Evolutionary conservation across 2,888 invertebrate species (phyloP).

Genomic region (Thereva nobilitata): DNA sequence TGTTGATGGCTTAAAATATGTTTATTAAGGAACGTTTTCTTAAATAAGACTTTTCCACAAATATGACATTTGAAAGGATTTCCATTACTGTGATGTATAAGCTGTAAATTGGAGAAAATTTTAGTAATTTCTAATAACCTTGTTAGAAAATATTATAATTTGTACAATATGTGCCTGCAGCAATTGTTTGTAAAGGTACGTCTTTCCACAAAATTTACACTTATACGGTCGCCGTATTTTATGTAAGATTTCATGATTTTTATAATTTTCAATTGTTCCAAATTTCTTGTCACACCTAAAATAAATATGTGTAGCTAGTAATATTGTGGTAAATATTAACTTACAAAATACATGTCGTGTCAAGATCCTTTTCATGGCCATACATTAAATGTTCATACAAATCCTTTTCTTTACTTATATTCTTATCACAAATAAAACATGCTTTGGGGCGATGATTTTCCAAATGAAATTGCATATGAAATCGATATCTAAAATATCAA

Average conservation of each 20-base stretch:
- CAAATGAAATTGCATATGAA: constrained; percentile 55
- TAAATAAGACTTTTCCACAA: constrained; percentile 43
- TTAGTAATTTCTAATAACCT: background rate
- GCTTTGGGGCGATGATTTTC: constrained; percentile 51
- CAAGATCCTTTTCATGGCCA: constrained; percentile 48
- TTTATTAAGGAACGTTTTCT: constrained; percentile 44
- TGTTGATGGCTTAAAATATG: constrained; percentile 47
- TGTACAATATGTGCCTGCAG: constrained; percentile 37
- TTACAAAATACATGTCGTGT: constrained; percentile 48
- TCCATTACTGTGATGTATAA: constrained; percentile 38
- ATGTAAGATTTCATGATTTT: constrained; percentile 47
- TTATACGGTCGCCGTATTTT: constrained; percentile 43
- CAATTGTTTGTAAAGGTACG: constrained; percentile 41
- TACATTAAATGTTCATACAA: constrained; percentile 55
- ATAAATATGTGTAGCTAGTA: background rate
- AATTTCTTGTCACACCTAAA: constrained; percentile 53
- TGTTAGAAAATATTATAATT: background rate
- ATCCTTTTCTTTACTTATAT: constrained; percentile 50
- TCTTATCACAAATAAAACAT: constrained; percentile 51
- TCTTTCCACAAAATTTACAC: constrained; percentile 46
- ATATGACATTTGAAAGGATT: constrained; percentile 46
- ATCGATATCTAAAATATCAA: constrained; percentile 49
- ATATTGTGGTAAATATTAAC: background rate
- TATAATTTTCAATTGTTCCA: constrained; percentile 41
- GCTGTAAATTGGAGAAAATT: background rate